Evolutionary conservation across 2,888 invertebrate species (phyloP).

Genomic region (Copidosoma aretas): DNA sequence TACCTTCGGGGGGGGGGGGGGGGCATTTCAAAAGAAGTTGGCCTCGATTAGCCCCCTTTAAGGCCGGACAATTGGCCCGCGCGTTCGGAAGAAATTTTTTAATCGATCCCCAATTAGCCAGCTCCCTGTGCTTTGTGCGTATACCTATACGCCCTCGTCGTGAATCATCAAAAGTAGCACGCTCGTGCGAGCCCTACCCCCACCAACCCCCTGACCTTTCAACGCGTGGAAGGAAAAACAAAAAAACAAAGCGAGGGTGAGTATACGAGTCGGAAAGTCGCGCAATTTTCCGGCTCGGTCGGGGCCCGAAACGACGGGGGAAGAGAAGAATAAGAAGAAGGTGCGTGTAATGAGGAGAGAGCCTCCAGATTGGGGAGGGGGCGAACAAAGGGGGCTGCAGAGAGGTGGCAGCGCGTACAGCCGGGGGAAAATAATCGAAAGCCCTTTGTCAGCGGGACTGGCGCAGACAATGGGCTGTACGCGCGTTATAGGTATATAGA

Average conservation of each 20-base stretch:
- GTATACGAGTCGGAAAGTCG: no score
- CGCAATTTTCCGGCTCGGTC: no score
- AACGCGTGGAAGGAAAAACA: no score
- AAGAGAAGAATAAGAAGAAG: neutral
- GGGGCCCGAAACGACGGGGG: neutral
- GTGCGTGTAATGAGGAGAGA: conserved; percentile 15
- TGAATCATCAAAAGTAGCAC: no score
- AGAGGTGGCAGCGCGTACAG: conserved; percentile 37
- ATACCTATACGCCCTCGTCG: no score
- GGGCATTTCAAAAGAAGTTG: no score
- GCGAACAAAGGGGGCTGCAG: conserved; percentile 38
- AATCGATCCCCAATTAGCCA: conserved; percentile 25
- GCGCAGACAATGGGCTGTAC: conserved; percentile 46
- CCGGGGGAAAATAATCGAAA: conserved; percentile 47
- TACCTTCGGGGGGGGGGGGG: no score
- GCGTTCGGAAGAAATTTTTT: conserved; percentile 12
- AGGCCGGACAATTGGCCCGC: neutral
- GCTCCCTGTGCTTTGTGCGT: no score
- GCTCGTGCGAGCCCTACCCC: no score
- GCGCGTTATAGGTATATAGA: conserved; percentile 19
- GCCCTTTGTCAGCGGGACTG: conserved; percentile 41
- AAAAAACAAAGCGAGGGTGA: no score
- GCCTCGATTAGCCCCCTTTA: conserved; percentile 1
- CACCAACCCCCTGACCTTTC: no score
- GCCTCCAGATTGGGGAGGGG: conserved; percentile 11